A percentile compares a stretch with the other conserved stretches of the same genome.
Conservation (phyloP, 2,797 vertebrate species). For the Arctocebus calabarensis region DNA sequence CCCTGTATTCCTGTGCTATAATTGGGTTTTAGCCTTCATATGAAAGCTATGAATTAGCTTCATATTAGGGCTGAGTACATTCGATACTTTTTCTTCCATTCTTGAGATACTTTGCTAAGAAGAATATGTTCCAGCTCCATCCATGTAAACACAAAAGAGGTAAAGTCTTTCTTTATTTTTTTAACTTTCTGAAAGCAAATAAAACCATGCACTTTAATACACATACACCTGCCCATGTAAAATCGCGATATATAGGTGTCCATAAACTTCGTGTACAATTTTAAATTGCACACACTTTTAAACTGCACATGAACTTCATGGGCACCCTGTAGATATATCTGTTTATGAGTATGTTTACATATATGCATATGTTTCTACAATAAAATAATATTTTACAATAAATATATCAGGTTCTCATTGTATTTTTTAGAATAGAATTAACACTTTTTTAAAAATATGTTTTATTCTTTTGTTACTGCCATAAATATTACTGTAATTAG, state of each 20-base stretch:
- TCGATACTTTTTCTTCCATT: too few species aligned
- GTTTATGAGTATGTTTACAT: neutral
- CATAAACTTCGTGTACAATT: too few species aligned
- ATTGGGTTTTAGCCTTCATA: too few species aligned
- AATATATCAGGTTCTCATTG: neutral
- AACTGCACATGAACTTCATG: too few species aligned
- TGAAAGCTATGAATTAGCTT: too few species aligned
- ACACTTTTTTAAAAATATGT: neutral
- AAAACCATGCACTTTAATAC: neutral
- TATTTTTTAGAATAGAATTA: constrained; percentile 8
- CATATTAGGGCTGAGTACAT: too few species aligned
- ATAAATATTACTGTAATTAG: neutral
- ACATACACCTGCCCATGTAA: neutral
- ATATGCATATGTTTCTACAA: neutral
- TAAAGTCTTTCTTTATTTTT: too few species aligned
- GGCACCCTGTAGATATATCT: neutral
- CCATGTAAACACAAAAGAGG: too few species aligned
- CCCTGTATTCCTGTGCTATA: too few species aligned
- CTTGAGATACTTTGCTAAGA: too few species aligned
- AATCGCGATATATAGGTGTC: neutral
- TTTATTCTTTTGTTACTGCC: neutral
- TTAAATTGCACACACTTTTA: too few species aligned
- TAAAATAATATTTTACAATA: neutral
- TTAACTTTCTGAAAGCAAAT: constrained; percentile 16
- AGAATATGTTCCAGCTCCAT: too few species aligned